Evolutionary conservation across 1,140 invertebrate species (phyloP).

Genomic region (Macrocentrus cingulum): DNA sequence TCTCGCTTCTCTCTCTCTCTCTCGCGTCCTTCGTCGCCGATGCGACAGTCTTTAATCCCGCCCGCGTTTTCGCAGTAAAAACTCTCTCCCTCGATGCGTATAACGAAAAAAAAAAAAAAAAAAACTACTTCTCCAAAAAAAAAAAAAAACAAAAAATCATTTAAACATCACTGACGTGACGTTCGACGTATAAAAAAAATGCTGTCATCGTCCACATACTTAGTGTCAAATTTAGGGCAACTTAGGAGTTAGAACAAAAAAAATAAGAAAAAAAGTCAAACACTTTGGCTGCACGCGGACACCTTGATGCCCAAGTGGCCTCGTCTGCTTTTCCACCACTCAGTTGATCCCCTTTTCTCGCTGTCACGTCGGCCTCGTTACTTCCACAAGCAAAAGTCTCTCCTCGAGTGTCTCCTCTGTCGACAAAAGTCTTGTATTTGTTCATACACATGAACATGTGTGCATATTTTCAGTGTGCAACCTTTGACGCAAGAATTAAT

Average conservation of each 20-base stretch:
- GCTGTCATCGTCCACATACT: too few species aligned
- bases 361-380: slow-evolving; percentile 25
- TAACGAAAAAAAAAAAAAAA: too few species aligned
- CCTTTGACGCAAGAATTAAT: too few species aligned
- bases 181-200: too few species aligned
- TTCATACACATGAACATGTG: too few species aligned
- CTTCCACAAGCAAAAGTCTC: slow-evolving; percentile 1
- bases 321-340: slow-evolving; percentile 14
- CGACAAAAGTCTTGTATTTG: too few species aligned
- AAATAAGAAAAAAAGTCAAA: slow-evolving; percentile 15
- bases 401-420: neutral
- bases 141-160: too few species aligned
- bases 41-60: slow-evolving; percentile 14
- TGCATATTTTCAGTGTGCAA: too few species aligned
- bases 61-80: neutral
- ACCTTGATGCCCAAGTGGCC: slow-evolving; percentile 21
- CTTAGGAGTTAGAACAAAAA: neutral
- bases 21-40: neutral
- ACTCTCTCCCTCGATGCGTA: too few species aligned
- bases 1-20: neutral
- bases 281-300: slow-evolving; percentile 15
- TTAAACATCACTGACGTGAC: too few species aligned
- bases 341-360: neutral
- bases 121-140: too few species aligned
- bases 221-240: too few species aligned